A percentile compares a stretch with the other conserved stretches of the same genome.
phyloP scores from a whole-genome alignment of 2,797 vertebrate species.

The Phoeniculus purpureus region DNA sequence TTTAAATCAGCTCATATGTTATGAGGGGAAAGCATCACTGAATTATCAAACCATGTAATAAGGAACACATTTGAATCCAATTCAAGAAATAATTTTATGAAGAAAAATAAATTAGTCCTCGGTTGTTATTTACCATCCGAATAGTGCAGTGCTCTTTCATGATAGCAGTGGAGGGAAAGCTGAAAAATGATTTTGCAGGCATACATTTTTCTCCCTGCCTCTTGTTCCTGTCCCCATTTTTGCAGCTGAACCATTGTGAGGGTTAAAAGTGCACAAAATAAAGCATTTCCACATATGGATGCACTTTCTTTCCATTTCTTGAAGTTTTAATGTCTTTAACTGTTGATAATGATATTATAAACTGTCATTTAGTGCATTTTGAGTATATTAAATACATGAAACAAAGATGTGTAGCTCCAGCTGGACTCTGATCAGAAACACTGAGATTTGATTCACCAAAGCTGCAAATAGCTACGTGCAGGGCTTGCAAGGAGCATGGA shows the following conservation, averaged over 20 bases:
- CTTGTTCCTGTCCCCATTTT: constrained; percentile 10
- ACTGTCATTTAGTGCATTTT: constrained; percentile 81
- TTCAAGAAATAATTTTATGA: constrained; percentile 81
- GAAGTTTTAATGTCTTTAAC: constrained; percentile 83
- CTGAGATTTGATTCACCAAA: not conserved
- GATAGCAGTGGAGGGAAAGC: constrained; percentile 53
- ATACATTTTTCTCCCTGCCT: constrained; percentile 38
- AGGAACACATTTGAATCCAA: constrained; percentile 89
- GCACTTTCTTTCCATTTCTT: constrained; percentile 81
- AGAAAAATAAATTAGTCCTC: constrained; percentile 77
- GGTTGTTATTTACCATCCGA: constrained; percentile 77
- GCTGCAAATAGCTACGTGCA: not conserved
- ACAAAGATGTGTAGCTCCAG: constrained; percentile 66
- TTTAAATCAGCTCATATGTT: constrained; percentile 91
- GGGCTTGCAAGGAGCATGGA: not conserved
- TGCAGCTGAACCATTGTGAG: constrained; percentile 59
- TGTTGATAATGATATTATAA: constrained; percentile 86
- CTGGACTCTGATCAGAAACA: constrained; percentile 68
- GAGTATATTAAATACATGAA: constrained; percentile 78
- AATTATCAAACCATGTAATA: constrained; percentile 95
- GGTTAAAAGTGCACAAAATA: constrained; percentile 81
- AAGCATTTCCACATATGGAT: constrained; percentile 82
- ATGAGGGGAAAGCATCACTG: constrained; percentile 82
- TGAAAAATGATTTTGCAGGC: constrained; percentile 72
- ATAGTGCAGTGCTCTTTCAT: constrained; percentile 61